Evolutionary conservation across 1,140 invertebrate species (phyloP), one percentile per base, ranked within the genome.

Genomic region (Vanessa tameamea): DNA sequence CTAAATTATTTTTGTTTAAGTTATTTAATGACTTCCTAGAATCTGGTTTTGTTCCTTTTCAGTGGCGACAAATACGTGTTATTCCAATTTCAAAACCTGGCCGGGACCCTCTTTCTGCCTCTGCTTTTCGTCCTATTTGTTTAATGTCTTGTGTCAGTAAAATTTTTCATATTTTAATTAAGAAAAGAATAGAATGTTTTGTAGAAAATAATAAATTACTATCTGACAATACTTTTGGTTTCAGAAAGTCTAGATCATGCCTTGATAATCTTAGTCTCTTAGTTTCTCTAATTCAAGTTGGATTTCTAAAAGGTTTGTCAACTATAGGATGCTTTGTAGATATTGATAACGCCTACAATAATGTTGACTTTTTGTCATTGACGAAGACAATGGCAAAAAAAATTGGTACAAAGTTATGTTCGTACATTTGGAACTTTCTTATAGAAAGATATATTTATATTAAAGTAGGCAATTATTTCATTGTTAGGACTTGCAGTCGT

Each of bases 1-100:
- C 57, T 12, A 78, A 78, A 72, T 1, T 31, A 7, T n/a, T 72
- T 15, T 55, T 80, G 13, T 12, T 77, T 9, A n/a, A 47, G 3
- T 43, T 80, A 51, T 80, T 50, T 66, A 78, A 75, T 76, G 55
- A 51, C 3, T 64, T 70, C 31, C 66, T 71, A 12, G 15, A n/a
- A 11, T 23, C 64, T 14, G 61, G 69, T 12, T 61, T 69, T 63
- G 47, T 78, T 16, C 78, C 75, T 13, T 50, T 20, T 23, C 78
- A 80, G 26, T 77, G 75, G 75, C 48, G 65, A 31, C 8, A 66
- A 0, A 63, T 77, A 9, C 64, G 47, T 23, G 72, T 77, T 23
- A 31, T 72, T 11, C 69, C 72, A 14, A 79, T 77, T 64, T 70
- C 69, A 16, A 79, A 77, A 51, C 48, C 69, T 6, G 68, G 64